Conservation (phyloP, 2,797 vertebrate species). For the Merluccius polli region DNA sequence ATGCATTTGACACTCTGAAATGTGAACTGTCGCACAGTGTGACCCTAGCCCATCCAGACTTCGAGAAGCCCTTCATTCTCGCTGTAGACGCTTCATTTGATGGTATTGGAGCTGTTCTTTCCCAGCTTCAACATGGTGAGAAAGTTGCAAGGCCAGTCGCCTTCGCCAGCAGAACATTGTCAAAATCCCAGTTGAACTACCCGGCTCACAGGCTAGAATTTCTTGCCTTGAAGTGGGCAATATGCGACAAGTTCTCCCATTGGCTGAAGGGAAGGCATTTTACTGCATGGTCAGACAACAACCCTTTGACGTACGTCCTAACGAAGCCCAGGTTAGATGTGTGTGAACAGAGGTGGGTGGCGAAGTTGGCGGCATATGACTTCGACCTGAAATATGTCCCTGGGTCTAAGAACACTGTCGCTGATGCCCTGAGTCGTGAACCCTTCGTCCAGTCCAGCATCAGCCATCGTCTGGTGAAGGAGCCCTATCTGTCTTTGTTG, state of each 20-base stretch:
- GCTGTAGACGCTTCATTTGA: conserved; percentile 18
- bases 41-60: no score
- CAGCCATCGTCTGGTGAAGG: background rate
- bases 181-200: conserved; percentile 20
- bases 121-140: background rate
- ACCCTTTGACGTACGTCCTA: no score
- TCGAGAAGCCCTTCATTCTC: background rate
- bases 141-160: conserved; percentile 3
- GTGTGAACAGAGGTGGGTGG: conserved; percentile 16
- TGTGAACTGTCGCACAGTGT: no score
- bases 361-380: conserved; percentile 13
- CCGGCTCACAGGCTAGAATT: no score
- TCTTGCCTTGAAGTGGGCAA: no score
- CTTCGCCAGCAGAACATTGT: conserved; percentile 2
- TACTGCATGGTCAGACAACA: no score
- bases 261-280: no score
- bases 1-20: no score
- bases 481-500: background rate
- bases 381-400: conserved; percentile 19
- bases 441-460: background rate
- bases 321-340: conserved; percentile 6
- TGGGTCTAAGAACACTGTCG: conserved; percentile 11
- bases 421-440: conserved; percentile 14
- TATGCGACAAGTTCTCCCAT: no score
- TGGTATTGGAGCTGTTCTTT: no score